phyloP scores from a whole-genome alignment of 2,113 vertebrate species.

The Larimichthys polyactis region DNA sequence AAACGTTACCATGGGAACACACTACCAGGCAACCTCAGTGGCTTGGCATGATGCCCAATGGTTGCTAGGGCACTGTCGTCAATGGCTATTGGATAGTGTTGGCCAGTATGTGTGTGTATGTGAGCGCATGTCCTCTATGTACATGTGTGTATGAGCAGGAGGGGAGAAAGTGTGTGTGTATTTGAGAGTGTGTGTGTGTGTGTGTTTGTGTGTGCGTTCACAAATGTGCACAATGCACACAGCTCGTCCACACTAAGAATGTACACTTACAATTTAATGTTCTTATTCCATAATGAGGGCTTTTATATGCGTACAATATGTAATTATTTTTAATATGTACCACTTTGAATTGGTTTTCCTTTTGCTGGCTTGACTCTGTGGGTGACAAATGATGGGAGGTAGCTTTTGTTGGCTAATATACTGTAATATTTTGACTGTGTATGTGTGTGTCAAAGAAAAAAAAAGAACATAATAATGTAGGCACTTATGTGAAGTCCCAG shows the following conservation, averaged over 20 bases:
- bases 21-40: slow-evolving; percentile 82
- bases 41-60: slow-evolving; percentile 84
- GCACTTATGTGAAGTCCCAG: slow-evolving; percentile 36
- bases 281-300: slow-evolving; percentile 31
- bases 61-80: slow-evolving; percentile 86
- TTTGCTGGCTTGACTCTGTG: slow-evolving; percentile 31
- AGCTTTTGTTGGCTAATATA: slow-evolving; percentile 18
- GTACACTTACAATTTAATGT: slow-evolving; percentile 33
- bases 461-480: slow-evolving; percentile 22
- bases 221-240: background rate
- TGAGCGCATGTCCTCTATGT: slow-evolving; percentile 23
- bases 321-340: slow-evolving; percentile 40
- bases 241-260: slow-evolving; percentile 10
- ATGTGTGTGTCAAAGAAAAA: slow-evolving; percentile 6
- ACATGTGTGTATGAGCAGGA: slow-evolving; percentile 41
- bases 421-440: background rate
- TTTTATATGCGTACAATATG: slow-evolving; percentile 32
- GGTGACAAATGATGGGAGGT: slow-evolving; percentile 34
- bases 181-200: background rate
- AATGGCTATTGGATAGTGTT: slow-evolving; percentile 79
- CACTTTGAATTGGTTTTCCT: slow-evolving; percentile 37
- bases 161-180: background rate
- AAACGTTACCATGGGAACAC: slow-evolving; percentile 85
- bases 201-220: background rate
- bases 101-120: slow-evolving; percentile 62